Percentiles rank a stretch among this genome's conserved stretches.
These are phyloP conservation scores for Tetranychus piercei DNA, from an alignment of 2,888 invertebrate genomes.

Conservation along the genomic window DNA sequence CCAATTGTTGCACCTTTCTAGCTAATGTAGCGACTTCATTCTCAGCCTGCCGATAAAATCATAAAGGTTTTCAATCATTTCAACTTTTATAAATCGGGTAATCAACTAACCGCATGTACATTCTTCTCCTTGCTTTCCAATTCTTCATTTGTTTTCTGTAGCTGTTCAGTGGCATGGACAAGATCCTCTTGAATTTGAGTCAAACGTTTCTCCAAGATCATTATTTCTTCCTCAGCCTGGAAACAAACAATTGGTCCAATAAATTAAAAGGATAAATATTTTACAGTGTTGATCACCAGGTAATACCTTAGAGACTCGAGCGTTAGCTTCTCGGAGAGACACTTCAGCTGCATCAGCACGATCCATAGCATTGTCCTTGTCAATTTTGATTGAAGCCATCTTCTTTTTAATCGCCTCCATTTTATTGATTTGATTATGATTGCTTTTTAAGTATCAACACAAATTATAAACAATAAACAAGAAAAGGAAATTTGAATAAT, in stretches of 20 bases:
- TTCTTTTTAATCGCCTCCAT: conserved; percentile 99
- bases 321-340: conserved; percentile 54
- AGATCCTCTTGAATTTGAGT: conserved; percentile 96
- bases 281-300: not conserved
- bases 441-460: not conserved
- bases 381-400: conserved; percentile 99
- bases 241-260: not conserved
- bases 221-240: conserved; percentile 60
- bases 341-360: conserved; percentile 91
- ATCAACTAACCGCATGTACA: conserved; percentile 73
- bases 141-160: conserved; percentile 83
- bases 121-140: conserved; percentile 97
- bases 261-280: too few species aligned
- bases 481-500: not conserved
- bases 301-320: conserved; percentile 41
- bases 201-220: conserved; percentile 96
- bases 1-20: conserved; percentile 94
- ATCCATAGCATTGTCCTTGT: conserved; percentile 99
- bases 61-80: not conserved
- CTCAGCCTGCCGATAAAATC: conserved; percentile 46
- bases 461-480: not conserved
- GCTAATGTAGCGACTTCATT: conserved; percentile 95
- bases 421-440: conserved; percentile 32
- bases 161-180: conserved; percentile 89
- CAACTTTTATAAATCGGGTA: not conserved